phyloP scores from a whole-genome alignment of 2,113 vertebrate species.

The Colius striatus region DNA sequence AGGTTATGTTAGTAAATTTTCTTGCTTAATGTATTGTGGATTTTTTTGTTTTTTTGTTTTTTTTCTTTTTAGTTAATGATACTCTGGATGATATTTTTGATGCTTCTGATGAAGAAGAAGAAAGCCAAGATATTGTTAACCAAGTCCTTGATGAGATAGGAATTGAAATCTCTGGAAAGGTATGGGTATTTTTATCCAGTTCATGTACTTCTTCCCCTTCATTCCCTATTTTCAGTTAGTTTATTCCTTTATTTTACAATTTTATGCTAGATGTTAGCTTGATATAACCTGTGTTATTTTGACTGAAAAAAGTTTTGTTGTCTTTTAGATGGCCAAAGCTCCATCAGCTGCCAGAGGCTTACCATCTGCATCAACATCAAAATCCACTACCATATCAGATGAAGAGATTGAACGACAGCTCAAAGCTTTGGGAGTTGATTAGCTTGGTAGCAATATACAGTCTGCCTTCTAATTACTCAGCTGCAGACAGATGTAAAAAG shows the following conservation, averaged over 20 bases:
- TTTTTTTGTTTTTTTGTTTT: background rate
- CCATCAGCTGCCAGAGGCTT: conserved; percentile 88
- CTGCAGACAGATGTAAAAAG: conserved; percentile 16
- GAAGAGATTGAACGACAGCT: conserved; percentile 98
- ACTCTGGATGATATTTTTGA: conserved; percentile 97
- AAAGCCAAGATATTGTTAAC: conserved; percentile 97
- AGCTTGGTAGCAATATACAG: conserved; percentile 30
- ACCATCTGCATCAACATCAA: conserved; percentile 85
- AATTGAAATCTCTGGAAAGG: conserved; percentile 97
- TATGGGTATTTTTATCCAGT: conserved; percentile 39
- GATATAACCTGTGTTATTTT: background rate
- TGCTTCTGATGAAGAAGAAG: conserved; percentile 95
- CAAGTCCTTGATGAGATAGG: conserved; percentile 98
- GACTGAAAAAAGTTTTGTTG: conserved; percentile 5
- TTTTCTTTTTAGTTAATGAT: conserved; percentile 83
- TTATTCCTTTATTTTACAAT: background rate
- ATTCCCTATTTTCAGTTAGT: background rate
- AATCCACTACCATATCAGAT: conserved; percentile 87
- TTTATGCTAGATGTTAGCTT: background rate
- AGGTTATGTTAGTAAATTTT: background rate
- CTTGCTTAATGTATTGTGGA: background rate
- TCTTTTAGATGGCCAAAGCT: conserved; percentile 91
- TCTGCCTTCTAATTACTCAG: conserved; percentile 28
- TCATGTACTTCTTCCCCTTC: background rate
- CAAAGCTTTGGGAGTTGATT: conserved; percentile 94